These are phyloP conservation scores for Alentia gelatinosa DNA, from an alignment of 2,888 invertebrate genomes.

Conservation along the genomic window DNA sequence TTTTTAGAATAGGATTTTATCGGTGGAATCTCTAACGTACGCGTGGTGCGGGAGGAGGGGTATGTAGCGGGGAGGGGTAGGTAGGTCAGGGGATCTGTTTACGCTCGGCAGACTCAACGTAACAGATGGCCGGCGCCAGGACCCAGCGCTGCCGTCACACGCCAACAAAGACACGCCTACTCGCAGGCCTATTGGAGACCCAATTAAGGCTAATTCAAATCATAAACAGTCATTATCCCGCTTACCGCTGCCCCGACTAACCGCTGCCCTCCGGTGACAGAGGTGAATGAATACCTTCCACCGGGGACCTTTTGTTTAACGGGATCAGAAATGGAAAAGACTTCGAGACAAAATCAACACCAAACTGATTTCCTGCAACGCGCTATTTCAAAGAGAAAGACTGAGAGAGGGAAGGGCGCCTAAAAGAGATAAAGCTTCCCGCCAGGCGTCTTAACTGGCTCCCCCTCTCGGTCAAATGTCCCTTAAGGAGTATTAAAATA, in stretches of 20 bases:
- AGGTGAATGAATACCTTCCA: background rate
- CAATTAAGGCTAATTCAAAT: background rate
- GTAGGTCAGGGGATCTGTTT: background rate
- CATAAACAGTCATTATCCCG: background rate
- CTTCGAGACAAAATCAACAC: background rate
- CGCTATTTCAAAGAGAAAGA: background rate
- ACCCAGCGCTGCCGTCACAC: background rate
- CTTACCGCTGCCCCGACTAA: background rate
- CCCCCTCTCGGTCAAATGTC: background rate
- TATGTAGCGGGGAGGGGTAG: background rate
- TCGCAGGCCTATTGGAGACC: background rate
- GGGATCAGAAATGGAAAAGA: too few relatives aligned
- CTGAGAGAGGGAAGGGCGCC: background rate
- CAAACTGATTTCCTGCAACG: background rate
- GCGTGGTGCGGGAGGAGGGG: too few relatives aligned
- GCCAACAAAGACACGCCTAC: background rate
- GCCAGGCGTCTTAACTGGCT: background rate
- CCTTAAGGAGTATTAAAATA: background rate
- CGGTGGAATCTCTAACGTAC: too few relatives aligned
- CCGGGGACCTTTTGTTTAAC: background rate
- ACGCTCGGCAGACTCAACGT: conserved; percentile 16
- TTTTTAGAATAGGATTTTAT: too few relatives aligned
- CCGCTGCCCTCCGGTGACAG: background rate
- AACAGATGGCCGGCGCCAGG: conserved; percentile 20
- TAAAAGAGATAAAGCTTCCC: background rate